Percentiles rank a stretch among this genome's conserved stretches.
phyloP scores from a whole-genome alignment of 2,888 invertebrate genomes.

The Chloroclysta siterata region DNA sequence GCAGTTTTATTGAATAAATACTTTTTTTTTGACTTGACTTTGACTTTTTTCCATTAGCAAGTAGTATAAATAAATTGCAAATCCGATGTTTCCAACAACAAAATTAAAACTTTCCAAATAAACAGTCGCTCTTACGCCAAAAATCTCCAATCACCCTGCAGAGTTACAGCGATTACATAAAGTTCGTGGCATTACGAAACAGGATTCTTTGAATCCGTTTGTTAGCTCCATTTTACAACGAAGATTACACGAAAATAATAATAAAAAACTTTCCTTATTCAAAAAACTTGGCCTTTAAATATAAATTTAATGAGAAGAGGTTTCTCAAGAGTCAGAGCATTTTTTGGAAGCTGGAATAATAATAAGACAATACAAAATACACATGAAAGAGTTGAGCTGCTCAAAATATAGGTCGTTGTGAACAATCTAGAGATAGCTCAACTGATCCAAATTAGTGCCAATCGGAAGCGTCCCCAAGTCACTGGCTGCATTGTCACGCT shows the following conservation, averaged over 20 bases:
- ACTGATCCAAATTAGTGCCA: too few relatives aligned
- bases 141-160: slow-evolving; percentile 25
- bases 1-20: too few relatives aligned
- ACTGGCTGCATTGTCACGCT: too few relatives aligned
- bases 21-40: too few relatives aligned
- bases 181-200: slow-evolving; percentile 24
- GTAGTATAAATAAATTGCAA: too few relatives aligned
- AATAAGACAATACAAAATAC: not conserved
- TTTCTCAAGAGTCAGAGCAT: too few relatives aligned
- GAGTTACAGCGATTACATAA: slow-evolving; percentile 33
- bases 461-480: too few relatives aligned
- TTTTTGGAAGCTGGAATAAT: not conserved
- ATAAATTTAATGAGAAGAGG: not conserved
- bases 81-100: not conserved
- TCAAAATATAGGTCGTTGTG: too few relatives aligned
- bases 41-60: too few relatives aligned
- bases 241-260: slow-evolving; percentile 12
- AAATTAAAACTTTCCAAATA: slow-evolving; percentile 37
- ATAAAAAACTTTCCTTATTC: not conserved
- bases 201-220: slow-evolving; percentile 33
- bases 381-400: too few relatives aligned
- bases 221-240: slow-evolving; percentile 26
- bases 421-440: too few relatives aligned
- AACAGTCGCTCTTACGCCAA: slow-evolving; percentile 27
- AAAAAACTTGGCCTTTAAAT: not conserved